Percentiles rank a stretch among this genome's conserved stretches.
Conservation (phyloP, 2,888 invertebrate genomes). For the Lumbricus terrestris region DNA sequence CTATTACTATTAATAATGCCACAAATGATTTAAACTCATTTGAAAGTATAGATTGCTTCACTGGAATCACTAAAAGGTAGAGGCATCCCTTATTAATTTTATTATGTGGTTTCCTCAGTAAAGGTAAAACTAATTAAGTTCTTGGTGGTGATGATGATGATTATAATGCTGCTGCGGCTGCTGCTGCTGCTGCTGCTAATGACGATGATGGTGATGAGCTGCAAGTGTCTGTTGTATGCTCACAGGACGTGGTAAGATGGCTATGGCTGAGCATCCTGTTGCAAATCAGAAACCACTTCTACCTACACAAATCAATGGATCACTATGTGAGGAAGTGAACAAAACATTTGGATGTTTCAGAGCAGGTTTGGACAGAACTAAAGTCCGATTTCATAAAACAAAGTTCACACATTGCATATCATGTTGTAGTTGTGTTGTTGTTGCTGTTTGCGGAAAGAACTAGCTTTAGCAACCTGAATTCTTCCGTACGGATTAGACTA, state of each 20-base stretch:
- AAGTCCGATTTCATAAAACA: not conserved
- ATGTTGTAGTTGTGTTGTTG: not conserved
- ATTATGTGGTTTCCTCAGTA: not conserved
- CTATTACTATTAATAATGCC: not conserved
- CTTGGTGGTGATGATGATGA: not conserved
- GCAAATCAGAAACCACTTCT: constrained; percentile 36
- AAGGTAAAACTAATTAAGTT: not conserved
- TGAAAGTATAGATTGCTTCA: not conserved
- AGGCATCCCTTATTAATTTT: not conserved
- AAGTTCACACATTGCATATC: not conserved
- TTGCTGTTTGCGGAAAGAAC: not conserved
- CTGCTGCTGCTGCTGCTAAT: too few species aligned
- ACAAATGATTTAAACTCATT: not conserved
- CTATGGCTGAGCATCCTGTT: constrained; percentile 29
- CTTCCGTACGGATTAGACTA: not conserved
- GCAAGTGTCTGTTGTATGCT: not conserved
- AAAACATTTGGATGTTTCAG: constrained; percentile 4
- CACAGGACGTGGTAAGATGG: constrained; percentile 34
- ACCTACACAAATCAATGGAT: constrained; percentile 15
- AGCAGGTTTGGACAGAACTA: constrained; percentile 10
- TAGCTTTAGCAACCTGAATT: not conserved
- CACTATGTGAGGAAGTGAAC: constrained; percentile 5
- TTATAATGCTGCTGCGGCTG: not conserved
- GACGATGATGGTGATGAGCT: not conserved
- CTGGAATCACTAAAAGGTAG: not conserved